Base-by-base conservation (phyloP, 2,797 vertebrate genomes). In the Chrosomus eos region DNA sequence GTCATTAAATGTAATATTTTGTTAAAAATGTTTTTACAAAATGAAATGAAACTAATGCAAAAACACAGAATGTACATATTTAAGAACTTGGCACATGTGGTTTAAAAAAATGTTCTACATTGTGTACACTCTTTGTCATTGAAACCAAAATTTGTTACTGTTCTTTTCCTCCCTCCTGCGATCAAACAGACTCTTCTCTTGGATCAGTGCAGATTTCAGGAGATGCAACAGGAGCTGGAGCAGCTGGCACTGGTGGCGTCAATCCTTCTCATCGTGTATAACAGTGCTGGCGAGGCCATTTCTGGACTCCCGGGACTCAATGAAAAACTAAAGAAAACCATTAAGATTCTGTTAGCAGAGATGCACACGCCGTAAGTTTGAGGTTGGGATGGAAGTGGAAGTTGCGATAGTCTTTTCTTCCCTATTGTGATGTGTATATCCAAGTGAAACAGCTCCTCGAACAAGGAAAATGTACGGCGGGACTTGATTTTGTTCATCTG, bases 121-220 rank as follows among this genome's bases (percentile, higher is more conserved):
- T 28, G 26, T 62, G 26, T 28, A 28, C 13, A 62, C n/a, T 60
- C n/a, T 26, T 28, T 48, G n/a, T 73, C 16, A 31, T 51, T 33
- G 53, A 76, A 23, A 13, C 23, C 33, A 10, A 60, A 60, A 19
- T 14, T 18, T 38, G 36, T 58, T 18, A 6, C 33, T 62, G 26
- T 64, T 64, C 23, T 38, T 58, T 26, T 60, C 23, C 74, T 40
- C n/a, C 11, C 62, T 78, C 28, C 26, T 82, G 16, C 53, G n/a
- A 31, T n/a, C 23, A 8, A 28, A 19, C 21, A 99, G 98, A 99
- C 98, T 0, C 86, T 99, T 87, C 80, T 99, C 81, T 98, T 99
- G 97, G 98, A 99, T 91, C 97, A 97, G 90, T 87, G 90, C 3
- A 96, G 98, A 62, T 98, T 99, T 87, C 95, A 96, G 90, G 97